Evolutionary conservation across 2,113 vertebrate species (phyloP).

Genomic region (Platysternon megacephalum): DNA sequence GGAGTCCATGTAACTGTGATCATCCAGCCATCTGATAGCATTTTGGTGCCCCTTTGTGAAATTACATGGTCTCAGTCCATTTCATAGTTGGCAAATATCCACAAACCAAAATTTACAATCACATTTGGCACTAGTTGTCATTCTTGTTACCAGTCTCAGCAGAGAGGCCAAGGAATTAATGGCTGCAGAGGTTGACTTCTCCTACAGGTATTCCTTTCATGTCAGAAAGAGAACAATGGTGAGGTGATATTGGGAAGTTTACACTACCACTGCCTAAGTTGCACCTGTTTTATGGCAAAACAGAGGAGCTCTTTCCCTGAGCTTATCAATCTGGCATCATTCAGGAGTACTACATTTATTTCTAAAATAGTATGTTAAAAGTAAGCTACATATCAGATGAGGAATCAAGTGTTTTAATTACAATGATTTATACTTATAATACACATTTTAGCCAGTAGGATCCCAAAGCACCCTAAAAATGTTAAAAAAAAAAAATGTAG

Average conservation of each 20-base stretch:
- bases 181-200: not conserved
- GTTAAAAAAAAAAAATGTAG: constrained; percentile 18
- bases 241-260: not conserved
- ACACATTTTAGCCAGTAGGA: constrained; percentile 49
- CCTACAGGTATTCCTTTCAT: not conserved
- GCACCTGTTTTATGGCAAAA: not conserved
- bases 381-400: constrained; percentile 8
- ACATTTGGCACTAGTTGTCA: not conserved
- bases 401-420: constrained; percentile 29
- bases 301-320: not conserved
- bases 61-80: not conserved
- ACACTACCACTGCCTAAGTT: not conserved
- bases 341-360: constrained; percentile 1
- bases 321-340: not conserved
- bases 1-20: not conserved
- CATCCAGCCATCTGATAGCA: not conserved
- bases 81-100: not conserved
- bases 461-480: constrained; percentile 48
- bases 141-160: not conserved
- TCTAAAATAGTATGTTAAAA: constrained; percentile 34
- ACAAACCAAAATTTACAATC: not conserved
- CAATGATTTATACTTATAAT: constrained; percentile 27
- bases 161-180: not conserved
- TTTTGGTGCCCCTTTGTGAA: not conserved
- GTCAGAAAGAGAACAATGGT: not conserved